Evolutionary conservation across 1,140 invertebrate genomes (phyloP).

Genomic region (Stegodyphus dumicola): DNA sequence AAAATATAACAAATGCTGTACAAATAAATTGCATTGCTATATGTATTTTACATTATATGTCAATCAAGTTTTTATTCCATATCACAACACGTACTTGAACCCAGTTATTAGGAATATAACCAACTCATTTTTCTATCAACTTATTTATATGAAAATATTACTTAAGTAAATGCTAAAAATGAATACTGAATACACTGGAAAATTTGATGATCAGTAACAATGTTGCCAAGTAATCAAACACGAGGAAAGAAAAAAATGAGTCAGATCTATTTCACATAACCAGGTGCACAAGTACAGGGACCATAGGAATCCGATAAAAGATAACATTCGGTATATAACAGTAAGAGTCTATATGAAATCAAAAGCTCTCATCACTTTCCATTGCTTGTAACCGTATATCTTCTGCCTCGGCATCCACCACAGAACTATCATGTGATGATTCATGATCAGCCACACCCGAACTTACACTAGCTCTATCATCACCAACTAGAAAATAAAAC

Average conservation of each 20-base stretch:
- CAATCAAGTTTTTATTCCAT: conserved; percentile 42
- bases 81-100: conserved; percentile 53
- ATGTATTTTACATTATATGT: conserved; percentile 35
- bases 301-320: conserved; percentile 20
- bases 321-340: conserved; percentile 1
- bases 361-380: conserved; percentile 71
- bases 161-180: background rate
- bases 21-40: conserved; percentile 39
- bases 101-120: conserved; percentile 43
- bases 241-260: background rate
- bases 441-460: conserved; percentile 60
- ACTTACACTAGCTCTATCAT: conserved; percentile 56
- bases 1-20: conserved; percentile 48
- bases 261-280: conserved; percentile 26
- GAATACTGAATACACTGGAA: background rate
- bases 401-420: conserved; percentile 64
- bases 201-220: background rate
- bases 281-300: conserved; percentile 4
- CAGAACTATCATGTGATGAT: conserved; percentile 62
- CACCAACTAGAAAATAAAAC: conserved; percentile 22
- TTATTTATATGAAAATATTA: conserved; percentile 14
- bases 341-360: background rate
- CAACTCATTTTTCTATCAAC: conserved; percentile 13
- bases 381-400: conserved; percentile 68
- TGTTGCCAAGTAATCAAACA: background rate